Evolutionary conservation across 2,888 invertebrate genomes (phyloP).

Genomic region (Parnassius smintheus): DNA sequence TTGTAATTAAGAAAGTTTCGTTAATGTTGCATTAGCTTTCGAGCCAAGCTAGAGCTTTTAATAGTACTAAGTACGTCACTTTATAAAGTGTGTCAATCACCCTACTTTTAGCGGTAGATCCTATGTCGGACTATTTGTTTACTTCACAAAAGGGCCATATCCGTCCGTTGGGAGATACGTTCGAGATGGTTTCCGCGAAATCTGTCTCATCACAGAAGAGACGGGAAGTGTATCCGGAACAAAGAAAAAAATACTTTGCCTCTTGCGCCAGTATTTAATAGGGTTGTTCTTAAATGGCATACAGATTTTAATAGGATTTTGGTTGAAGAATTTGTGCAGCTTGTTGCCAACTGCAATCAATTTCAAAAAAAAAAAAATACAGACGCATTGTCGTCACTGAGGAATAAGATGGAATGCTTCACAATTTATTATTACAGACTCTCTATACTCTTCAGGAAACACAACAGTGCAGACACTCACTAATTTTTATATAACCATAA

Average conservation of each 20-base stretch:
- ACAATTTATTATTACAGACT: too few species aligned
- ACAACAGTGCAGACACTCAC: too few species aligned
- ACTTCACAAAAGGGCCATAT: slow-evolving; percentile 73
- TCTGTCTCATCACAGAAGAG: slow-evolving; percentile 72
- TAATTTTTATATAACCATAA: not conserved
- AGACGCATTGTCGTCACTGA: too few species aligned
- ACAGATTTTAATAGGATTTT: too few species aligned
- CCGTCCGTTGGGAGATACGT: slow-evolving; percentile 63
- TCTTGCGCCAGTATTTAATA: slow-evolving; percentile 55
- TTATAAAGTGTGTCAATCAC: slow-evolving; percentile 62
- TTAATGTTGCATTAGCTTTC: slow-evolving; percentile 24
- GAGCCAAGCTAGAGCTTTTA: too few species aligned
- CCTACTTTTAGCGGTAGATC: slow-evolving; percentile 50
- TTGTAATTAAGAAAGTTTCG: too few species aligned
- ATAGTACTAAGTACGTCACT: not conserved
- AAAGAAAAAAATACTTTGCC: slow-evolving; percentile 45
- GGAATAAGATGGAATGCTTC: too few species aligned
- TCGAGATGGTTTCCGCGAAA: slow-evolving; percentile 70
- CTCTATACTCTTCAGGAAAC: too few species aligned
- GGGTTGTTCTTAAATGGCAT: slow-evolving; percentile 42
- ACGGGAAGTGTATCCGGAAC: slow-evolving; percentile 79
- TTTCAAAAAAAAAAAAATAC: too few species aligned
- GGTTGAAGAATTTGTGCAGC: too few species aligned
- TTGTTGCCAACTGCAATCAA: too few species aligned
- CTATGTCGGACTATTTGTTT: slow-evolving; percentile 58